These are phyloP conservation scores for Ptychodera flava DNA, from an alignment of 35 echinoderm and acorn worm genomes.

Conservation along the genomic window DNA sequence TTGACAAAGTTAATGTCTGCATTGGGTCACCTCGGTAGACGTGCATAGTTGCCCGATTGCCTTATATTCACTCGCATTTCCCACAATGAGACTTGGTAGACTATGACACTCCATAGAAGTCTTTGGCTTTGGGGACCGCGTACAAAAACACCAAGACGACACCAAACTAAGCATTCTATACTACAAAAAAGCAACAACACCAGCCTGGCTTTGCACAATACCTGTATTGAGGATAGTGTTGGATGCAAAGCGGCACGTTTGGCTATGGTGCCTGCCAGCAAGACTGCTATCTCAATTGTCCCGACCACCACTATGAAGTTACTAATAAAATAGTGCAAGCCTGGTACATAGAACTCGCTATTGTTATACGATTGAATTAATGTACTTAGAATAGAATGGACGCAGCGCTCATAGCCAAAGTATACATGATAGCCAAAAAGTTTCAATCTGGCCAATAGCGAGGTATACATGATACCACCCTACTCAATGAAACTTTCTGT, in stretches of 20 bases:
- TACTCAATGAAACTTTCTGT: background rate
- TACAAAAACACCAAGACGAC: background rate
- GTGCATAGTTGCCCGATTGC: background rate
- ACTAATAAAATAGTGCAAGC: background rate
- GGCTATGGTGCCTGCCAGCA: background rate
- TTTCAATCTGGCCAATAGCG: background rate
- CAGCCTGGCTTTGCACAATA: background rate
- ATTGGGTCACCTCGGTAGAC: background rate
- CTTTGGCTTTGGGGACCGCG: background rate
- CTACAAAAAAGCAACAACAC: background rate
- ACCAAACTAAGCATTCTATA: background rate
- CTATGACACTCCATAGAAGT: background rate
- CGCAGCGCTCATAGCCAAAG: background rate
- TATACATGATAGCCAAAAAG: background rate
- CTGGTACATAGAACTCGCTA: background rate
- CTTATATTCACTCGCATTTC: background rate
- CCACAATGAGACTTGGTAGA: background rate
- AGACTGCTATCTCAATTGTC: background rate
- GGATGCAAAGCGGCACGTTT: background rate
- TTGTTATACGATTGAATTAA: background rate
- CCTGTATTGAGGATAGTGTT: background rate
- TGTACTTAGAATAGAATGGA: background rate
- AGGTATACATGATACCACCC: background rate
- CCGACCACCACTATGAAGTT: background rate
- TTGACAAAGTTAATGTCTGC: background rate